Conservation (phyloP, 1,140 invertebrate genomes). For the Wasmannia auropunctata region DNA sequence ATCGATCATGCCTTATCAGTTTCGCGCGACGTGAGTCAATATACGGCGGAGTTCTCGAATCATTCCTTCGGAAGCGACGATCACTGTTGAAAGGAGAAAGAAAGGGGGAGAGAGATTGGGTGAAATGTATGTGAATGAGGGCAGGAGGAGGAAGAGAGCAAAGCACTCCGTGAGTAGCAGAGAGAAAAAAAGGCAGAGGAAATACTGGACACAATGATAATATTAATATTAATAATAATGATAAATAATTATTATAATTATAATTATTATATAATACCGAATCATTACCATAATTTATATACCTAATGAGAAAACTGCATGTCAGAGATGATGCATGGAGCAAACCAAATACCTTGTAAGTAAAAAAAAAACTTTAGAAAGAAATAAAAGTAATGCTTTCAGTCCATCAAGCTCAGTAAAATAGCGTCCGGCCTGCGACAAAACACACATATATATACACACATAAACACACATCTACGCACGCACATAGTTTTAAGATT, state of each 20-base stretch:
- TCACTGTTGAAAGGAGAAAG: not conserved
- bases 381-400: slow-evolving; percentile 74
- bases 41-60: slow-evolving; percentile 35
- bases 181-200: slow-evolving; percentile 58
- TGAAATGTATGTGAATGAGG: slow-evolving; percentile 44
- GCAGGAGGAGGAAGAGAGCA: slow-evolving; percentile 55
- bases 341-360: slow-evolving; percentile 84
- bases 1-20: slow-evolving; percentile 15
- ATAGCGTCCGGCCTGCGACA: slow-evolving; percentile 29
- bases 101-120: slow-evolving; percentile 22
- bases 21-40: slow-evolving; percentile 9
- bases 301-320: slow-evolving; percentile 80
- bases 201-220: slow-evolving; percentile 75
- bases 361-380: slow-evolving; percentile 77
- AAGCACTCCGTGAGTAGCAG: slow-evolving; percentile 63
- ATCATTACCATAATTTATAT: slow-evolving; percentile 86
- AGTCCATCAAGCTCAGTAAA: slow-evolving; percentile 67
- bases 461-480: not conserved
- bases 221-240: slow-evolving; percentile 81
- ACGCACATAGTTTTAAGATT: not conserved
- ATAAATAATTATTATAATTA: slow-evolving; percentile 78
- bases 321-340: slow-evolving; percentile 77
- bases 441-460: not conserved
- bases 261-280: slow-evolving; percentile 81
- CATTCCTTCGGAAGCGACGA: slow-evolving; percentile 45